These are phyloP conservation scores for Orientallactaga sibirica DNA, from an alignment of 2,797 vertebrate genomes.

Conservation along the genomic window DNA sequence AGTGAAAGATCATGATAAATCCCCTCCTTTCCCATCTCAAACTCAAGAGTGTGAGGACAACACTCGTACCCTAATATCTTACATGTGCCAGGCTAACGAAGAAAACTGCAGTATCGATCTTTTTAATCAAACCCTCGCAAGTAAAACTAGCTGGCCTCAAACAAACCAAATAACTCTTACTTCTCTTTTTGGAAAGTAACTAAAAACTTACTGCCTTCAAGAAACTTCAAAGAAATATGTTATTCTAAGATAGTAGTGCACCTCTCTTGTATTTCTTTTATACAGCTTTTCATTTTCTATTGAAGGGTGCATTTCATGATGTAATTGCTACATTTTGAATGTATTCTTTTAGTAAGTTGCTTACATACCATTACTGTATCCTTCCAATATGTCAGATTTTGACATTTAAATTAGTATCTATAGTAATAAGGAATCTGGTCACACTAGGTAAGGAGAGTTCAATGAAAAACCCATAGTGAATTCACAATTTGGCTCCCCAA, in stretches of 20 bases:
- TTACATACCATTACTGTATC: neutral
- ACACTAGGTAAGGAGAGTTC: neutral
- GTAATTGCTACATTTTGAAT: neutral
- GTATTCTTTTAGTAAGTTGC: neutral
- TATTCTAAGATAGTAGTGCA: neutral
- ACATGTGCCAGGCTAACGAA: neutral
- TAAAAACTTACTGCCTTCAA: conserved; percentile 15
- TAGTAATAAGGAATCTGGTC: neutral
- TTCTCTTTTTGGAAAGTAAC: conserved; percentile 37
- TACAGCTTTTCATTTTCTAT: neutral
- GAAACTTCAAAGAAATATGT: neutral
- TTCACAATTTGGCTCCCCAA: neutral
- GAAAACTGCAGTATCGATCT: neutral
- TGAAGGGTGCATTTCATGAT: neutral
- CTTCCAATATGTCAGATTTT: neutral
- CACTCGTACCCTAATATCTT: neutral
- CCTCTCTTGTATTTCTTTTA: neutral
- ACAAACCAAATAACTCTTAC: neutral
- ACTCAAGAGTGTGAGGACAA: neutral
- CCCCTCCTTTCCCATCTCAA: neutral
- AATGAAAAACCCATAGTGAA: neutral
- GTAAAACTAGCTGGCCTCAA: neutral
- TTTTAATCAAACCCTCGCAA: conserved; percentile 13
- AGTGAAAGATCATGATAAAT: neutral
- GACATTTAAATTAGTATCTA: neutral